Evolutionary conservation across 2,888 invertebrate genomes (phyloP).

Genomic region (Lasioglossum zephyrum): DNA sequence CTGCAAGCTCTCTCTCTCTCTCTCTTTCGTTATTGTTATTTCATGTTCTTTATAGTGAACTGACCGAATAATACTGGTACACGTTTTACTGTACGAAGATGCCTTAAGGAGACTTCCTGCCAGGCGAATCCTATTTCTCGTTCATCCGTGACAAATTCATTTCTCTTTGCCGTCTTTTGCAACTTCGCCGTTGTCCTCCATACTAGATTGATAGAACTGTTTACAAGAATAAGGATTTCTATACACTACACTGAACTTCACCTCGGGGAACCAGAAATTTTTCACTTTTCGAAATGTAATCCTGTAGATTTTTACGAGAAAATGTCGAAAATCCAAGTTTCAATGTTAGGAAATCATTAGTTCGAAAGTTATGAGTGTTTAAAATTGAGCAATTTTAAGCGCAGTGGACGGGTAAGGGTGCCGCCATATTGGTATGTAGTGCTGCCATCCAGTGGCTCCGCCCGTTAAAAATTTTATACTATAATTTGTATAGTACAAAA

Average conservation of each 20-base stretch:
- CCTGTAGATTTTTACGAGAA: too few species aligned
- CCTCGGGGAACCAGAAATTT: too few species aligned
- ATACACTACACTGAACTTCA: not conserved
- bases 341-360: too few species aligned
- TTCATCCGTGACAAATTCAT: not conserved
- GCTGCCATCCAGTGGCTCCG: too few species aligned
- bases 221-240: not conserved
- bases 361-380: too few species aligned
- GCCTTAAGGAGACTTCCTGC: not conserved
- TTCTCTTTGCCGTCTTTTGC: not conserved
- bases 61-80: constrained; percentile 3
- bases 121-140: not conserved
- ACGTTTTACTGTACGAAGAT: not conserved
- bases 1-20: not conserved
- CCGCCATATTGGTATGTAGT: too few species aligned
- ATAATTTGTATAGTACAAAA: too few species aligned
- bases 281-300: too few species aligned
- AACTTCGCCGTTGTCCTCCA: not conserved
- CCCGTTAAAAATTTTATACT: too few species aligned
- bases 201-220: not conserved
- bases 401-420: too few species aligned
- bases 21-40: constrained; percentile 39
- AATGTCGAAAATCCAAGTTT: too few species aligned
- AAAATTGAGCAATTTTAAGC: too few species aligned
- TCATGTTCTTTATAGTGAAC: constrained; percentile 29